A percentile compares a stretch with the other conserved stretches of the same genome.
phyloP scores from a whole-genome alignment of 2,888 invertebrate genomes.

The Campoletis raptor region DNA sequence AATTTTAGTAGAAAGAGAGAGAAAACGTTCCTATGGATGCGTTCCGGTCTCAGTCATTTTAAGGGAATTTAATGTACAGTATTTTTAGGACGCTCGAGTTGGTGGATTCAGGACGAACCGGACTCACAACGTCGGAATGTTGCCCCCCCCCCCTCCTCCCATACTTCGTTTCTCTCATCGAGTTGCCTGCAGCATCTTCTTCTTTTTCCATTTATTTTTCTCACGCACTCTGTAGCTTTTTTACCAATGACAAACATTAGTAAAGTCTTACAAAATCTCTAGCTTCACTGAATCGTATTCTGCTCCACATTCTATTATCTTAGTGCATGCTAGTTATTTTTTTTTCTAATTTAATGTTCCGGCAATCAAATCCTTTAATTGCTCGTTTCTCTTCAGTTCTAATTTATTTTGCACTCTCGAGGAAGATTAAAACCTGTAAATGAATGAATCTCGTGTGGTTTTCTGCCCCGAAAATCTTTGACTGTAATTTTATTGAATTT shows the following conservation, averaged over 20 bases:
- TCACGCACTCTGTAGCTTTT: not conserved
- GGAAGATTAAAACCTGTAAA: not conserved
- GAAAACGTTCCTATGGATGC: conserved; percentile 36
- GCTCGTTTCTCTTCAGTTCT: not conserved
- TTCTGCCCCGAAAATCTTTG: too few species aligned
- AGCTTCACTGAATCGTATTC: not conserved
- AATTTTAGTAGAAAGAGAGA: conserved; percentile 13
- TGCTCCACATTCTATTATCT: not conserved
- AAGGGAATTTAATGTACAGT: conserved; percentile 64
- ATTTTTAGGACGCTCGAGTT: conserved; percentile 74
- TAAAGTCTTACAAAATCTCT: conserved; percentile 11
- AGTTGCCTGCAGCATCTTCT: conserved; percentile 37
- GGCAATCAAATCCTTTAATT: not conserved
- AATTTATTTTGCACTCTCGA: not conserved
- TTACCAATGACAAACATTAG: conserved; percentile 32
- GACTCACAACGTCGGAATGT: conserved; percentile 79
- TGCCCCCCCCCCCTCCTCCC: conserved; percentile 65
- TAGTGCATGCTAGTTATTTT: not conserved
- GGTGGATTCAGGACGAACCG: conserved; percentile 68
- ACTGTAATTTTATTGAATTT: not conserved
- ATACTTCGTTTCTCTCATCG: conserved; percentile 2
- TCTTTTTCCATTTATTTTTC: conserved; percentile 53
- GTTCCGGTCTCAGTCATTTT: conserved; percentile 29
- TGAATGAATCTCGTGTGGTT: not conserved
- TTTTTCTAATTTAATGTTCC: conserved; percentile 11